Evolutionary conservation across 35 echinoderm and acorn worm species (phyloP), one percentile per base, ranked within the genome.

Genomic region (Eucidaris tribuloides): DNA sequence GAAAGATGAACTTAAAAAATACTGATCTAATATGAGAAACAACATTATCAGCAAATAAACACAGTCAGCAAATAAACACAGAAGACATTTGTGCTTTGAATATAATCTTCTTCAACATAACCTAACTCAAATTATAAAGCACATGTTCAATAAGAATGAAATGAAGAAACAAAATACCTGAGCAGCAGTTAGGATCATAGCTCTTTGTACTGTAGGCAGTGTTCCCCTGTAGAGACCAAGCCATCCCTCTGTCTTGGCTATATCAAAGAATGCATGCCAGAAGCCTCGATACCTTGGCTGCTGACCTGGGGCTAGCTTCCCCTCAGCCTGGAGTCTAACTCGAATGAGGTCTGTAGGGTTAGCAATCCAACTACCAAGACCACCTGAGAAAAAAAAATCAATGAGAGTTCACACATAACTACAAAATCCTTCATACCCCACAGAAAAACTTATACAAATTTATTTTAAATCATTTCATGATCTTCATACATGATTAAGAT

Each of bases 131-230:
- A n/a, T n/a, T n/a, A n/a, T n/a, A n/a, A n/a, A n/a, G n/a, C n/a
- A n/a, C n/a, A n/a, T n/a, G n/a, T n/a, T n/a, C n/a, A n/a, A n/a
- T n/a, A n/a, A n/a, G n/a, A n/a, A n/a, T n/a, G n/a, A n/a, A n/a
- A n/a, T n/a, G n/a, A n/a, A n/a, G n/a, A n/a, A n/a, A n/a, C n/a
- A n/a, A n/a, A n/a, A 7, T 62, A 94, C 86, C 87, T 97, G 94
- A 71, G 96, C 89, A 46, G 86, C 96, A 44, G 96, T 99, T 28
- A 99, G 39, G 41, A 99, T 65, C 70, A 89, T 74, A 5, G 96
- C 96, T 78, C 96, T 86, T 64, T 99, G 96, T 2, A 99, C 90
- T 7, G 96, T 99, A n/a, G 96, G 96, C 38, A 86, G 33, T 6
- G 87, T 92, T 25, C 96, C 96, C 45, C 96, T 89, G 42, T 99